Percentiles rank a stretch among this genome's conserved stretches.
These are phyloP conservation scores for Microtus pennsylvanicus DNA, from an alignment of 2,113 vertebrate species.

Conservation along the genomic window DNA sequence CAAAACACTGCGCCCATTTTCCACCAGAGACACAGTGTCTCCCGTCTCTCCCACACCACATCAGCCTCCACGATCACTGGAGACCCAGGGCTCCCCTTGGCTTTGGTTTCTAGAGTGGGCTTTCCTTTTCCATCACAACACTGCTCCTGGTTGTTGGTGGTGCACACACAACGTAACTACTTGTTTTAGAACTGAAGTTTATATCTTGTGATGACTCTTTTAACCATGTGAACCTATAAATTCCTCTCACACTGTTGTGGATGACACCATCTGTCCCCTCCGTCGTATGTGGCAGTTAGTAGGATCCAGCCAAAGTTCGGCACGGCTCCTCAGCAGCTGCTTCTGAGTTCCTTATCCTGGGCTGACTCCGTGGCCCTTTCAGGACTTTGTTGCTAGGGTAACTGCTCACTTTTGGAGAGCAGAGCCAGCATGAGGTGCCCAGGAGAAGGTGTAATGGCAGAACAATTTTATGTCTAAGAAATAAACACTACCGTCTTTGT, in stretches of 20 bases:
- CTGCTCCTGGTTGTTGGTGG: neutral
- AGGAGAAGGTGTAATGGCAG: neutral
- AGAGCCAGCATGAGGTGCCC: conserved; percentile 13
- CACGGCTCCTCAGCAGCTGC: neutral
- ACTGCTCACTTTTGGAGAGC: conserved; percentile 31
- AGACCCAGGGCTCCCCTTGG: neutral
- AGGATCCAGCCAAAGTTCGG: neutral
- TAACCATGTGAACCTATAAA: conserved; percentile 16
- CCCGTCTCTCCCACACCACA: neutral
- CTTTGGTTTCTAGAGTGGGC: neutral
- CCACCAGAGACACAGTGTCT: neutral
- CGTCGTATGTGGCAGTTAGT: neutral
- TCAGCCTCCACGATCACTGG: neutral
- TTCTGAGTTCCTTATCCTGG: neutral
- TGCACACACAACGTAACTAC: neutral
- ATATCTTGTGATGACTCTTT: conserved; percentile 31
- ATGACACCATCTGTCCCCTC: neutral
- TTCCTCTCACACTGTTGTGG: neutral
- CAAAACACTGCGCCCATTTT: neutral
- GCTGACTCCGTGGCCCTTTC: conserved; percentile 10
- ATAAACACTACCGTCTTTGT: neutral
- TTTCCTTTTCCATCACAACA: conserved; percentile 27
- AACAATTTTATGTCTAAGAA: conserved; percentile 31
- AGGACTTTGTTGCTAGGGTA: conserved; percentile 43
- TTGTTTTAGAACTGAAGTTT: conserved; percentile 41